phyloP scores from a whole-genome alignment of 2,888 invertebrate species.

The Eupithecia subfuscata region DNA sequence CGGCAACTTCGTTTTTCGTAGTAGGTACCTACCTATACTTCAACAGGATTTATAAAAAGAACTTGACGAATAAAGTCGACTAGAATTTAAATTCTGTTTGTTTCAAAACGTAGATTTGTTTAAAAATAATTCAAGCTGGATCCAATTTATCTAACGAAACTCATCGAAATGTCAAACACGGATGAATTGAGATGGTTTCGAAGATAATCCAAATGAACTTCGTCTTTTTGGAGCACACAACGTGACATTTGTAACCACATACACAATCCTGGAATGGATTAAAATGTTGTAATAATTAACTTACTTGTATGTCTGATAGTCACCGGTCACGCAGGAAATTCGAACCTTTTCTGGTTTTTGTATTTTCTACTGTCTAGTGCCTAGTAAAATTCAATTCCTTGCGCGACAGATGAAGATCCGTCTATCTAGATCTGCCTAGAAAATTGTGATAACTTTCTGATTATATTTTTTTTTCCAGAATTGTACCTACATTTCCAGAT shows the following conservation, averaged over 20 bases:
- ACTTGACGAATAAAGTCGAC: not conserved
- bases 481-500: too few relatives aligned
- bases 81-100: not conserved
- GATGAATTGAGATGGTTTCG: constrained; percentile 69
- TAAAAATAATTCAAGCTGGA: not conserved
- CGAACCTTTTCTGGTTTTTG: not conserved
- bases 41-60: not conserved
- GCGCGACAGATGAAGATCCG: not conserved
- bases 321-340: not conserved
- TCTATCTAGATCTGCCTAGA: not conserved
- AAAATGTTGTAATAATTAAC: too few relatives aligned
- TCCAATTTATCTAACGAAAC: constrained; percentile 19
- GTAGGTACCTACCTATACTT: not conserved
- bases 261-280: not conserved
- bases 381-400: not conserved
- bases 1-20: not conserved
- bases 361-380: not conserved
- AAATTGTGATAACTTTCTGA: not conserved
- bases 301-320: too few relatives aligned
- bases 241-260: not conserved
- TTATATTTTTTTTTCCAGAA: not conserved
- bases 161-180: constrained; percentile 53
- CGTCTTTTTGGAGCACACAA: constrained; percentile 12
- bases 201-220: constrained; percentile 67
- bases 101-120: not conserved